Conservation (phyloP, 37 sponge, comb jelly and placozoan species). For the Bolinopsis microptera region DNA sequence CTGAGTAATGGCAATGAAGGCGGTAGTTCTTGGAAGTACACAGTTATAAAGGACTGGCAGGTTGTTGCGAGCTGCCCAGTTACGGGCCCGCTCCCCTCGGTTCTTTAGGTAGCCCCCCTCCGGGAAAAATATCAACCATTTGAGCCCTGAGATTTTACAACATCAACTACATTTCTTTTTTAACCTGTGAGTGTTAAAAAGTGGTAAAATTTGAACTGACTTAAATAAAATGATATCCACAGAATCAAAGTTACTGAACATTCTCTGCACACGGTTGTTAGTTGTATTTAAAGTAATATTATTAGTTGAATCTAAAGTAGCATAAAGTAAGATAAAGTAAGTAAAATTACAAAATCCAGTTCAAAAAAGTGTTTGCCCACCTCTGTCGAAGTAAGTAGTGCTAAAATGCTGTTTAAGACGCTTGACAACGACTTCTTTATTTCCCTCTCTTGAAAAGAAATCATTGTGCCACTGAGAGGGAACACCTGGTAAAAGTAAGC, state of each 20-base stretch:
- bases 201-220: no score
- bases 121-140: constrained; percentile 1
- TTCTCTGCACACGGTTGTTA: no score
- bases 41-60: constrained; percentile 31
- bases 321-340: no score
- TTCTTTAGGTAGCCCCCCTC: constrained; percentile 48
- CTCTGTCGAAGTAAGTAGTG: constrained; percentile 2
- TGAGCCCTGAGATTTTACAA: background rate
- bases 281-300: no score
- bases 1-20: background rate
- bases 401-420: background rate
- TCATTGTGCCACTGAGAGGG: constrained; percentile 52
- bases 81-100: constrained; percentile 23
- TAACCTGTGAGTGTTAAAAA: no score
- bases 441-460: constrained; percentile 18
- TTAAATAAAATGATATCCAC: no score
- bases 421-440: background rate
- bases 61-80: background rate
- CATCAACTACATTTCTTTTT: no score
- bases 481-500: background rate
- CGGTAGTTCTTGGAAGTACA: background rate
- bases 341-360: no score
- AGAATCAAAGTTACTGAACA: no score
- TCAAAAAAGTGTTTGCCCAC: no score
- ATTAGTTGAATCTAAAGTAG: no score